Percentiles rank a stretch among this genome's conserved stretches.
phyloP scores from a whole-genome alignment of 2,797 vertebrate genomes.

The Micromesistius poutassou region DNA sequence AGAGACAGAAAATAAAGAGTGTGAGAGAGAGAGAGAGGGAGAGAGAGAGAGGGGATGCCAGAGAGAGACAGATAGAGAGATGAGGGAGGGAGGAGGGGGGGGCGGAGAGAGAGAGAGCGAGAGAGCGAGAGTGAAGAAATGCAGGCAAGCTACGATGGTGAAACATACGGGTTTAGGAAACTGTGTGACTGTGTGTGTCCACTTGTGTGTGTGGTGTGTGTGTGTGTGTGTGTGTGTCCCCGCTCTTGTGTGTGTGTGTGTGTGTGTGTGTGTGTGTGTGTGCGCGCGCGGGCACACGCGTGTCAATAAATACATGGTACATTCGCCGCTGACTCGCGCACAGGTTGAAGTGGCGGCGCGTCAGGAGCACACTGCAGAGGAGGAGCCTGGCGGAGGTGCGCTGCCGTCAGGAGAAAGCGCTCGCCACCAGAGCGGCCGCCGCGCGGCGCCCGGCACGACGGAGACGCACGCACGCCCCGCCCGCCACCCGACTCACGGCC shows the following conservation, averaged over 20 bases:
- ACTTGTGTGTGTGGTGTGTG: not conserved
- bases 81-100: constrained; percentile 42
- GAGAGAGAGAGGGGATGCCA: constrained; percentile 25
- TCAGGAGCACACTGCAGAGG: constrained; percentile 69
- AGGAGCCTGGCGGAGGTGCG: constrained; percentile 50
- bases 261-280: not conserved
- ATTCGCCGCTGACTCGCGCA: constrained; percentile 50
- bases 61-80: constrained; percentile 49
- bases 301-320: constrained; percentile 66
- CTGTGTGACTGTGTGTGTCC: not conserved
- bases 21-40: constrained; percentile 24
- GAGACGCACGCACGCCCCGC: not conserved
- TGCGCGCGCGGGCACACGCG: no score
- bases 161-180: not conserved
- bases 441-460: no score
- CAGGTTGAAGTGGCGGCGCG: constrained; percentile 63
- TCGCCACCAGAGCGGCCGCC: no score
- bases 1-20: not conserved
- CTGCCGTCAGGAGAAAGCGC: no score
- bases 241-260: not conserved
- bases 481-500: not conserved
- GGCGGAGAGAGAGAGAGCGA: constrained; percentile 51
- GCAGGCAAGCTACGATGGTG: not conserved
- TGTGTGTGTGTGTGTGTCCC: not conserved
- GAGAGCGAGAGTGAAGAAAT: constrained; percentile 53